Conservation (phyloP, 1,140 invertebrate species). For the Habropoda laboriosa region DNA sequence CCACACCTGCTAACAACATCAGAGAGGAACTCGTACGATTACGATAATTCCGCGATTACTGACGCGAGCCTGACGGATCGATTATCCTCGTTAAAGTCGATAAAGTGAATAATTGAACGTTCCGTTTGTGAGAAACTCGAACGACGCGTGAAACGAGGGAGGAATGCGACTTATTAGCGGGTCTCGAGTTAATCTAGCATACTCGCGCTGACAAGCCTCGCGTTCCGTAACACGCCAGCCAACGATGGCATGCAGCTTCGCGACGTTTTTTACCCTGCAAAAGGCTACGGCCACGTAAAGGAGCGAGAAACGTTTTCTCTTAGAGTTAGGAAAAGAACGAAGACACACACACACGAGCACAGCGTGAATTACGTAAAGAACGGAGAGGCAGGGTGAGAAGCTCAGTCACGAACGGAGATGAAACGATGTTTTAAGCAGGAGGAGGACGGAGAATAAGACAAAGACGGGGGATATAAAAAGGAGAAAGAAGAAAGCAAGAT, state of each 20-base stretch:
- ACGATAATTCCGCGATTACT: no score
- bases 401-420: slow-evolving; percentile 1
- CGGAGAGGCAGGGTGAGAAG: slow-evolving; percentile 32
- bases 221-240: slow-evolving; percentile 63
- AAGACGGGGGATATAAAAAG: slow-evolving; percentile 29
- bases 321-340: no score
- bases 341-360: slow-evolving; percentile 17
- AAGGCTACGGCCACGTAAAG: slow-evolving; percentile 10
- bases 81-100: slow-evolving; percentile 45
- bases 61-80: slow-evolving; percentile 3
- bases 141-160: slow-evolving; percentile 25
- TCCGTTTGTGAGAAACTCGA: slow-evolving; percentile 49
- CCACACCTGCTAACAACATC: slow-evolving; percentile 1
- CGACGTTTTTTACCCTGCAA: slow-evolving; percentile 40
- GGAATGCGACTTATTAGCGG: slow-evolving; percentile 61
- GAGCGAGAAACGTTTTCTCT: no score
- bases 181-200: slow-evolving; percentile 60
- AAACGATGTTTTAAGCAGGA: slow-evolving; percentile 9
- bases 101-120: slow-evolving; percentile 58
- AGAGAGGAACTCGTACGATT: no score
- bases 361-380: slow-evolving; percentile 42
- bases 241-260: slow-evolving; percentile 50
- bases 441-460: slow-evolving; percentile 29
- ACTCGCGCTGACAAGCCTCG: slow-evolving; percentile 42
- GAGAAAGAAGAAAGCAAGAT: slow-evolving; percentile 54